Percentiles rank a stretch among this genome's conserved stretches.
These are phyloP conservation scores for Bradynema listronoti DNA, from an alignment of 1,140 invertebrate species.

Conservation along the genomic window DNA sequence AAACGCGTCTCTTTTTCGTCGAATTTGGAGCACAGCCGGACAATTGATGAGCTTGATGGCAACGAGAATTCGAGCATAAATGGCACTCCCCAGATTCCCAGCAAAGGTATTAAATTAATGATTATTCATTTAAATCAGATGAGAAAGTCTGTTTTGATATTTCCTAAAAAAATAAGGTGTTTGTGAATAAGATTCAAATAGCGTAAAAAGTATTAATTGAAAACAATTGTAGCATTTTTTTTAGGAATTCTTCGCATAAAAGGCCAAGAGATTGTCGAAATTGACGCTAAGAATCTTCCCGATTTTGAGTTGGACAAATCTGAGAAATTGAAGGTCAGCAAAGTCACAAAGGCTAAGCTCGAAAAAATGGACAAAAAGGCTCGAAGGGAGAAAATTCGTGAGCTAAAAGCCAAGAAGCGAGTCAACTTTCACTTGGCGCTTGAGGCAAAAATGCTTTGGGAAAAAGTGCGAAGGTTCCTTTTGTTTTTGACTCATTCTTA, in stretches of 20 bases:
- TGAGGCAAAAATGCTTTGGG: slow-evolving; percentile 37
- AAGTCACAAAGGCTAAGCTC: slow-evolving; percentile 41
- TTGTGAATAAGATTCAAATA: background rate
- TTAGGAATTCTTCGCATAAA: no score
- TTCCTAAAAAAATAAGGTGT: background rate
- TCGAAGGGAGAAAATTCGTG: slow-evolving; percentile 30
- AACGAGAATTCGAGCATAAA: no score
- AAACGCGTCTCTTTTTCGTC: no score
- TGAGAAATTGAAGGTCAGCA: slow-evolving; percentile 22
- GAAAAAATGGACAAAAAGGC: slow-evolving; percentile 35
- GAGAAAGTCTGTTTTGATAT: no score
- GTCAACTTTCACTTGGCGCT: slow-evolving; percentile 27
- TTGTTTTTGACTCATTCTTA: background rate
- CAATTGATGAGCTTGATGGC: no score
- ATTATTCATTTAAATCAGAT: no score
- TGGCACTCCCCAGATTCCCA: no score
- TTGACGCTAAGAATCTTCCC: background rate
- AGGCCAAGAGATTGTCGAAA: no score
- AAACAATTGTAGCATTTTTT: no score
- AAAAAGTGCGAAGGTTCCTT: slow-evolving; percentile 37
- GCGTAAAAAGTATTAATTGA: background rate
- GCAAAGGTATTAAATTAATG: no score
- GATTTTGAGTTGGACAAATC: background rate
- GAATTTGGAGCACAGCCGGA: no score
- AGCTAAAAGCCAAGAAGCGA: slow-evolving; percentile 35